phyloP scores from a whole-genome alignment of 2,113 vertebrate genomes.

The Grammomys surdaster region DNA sequence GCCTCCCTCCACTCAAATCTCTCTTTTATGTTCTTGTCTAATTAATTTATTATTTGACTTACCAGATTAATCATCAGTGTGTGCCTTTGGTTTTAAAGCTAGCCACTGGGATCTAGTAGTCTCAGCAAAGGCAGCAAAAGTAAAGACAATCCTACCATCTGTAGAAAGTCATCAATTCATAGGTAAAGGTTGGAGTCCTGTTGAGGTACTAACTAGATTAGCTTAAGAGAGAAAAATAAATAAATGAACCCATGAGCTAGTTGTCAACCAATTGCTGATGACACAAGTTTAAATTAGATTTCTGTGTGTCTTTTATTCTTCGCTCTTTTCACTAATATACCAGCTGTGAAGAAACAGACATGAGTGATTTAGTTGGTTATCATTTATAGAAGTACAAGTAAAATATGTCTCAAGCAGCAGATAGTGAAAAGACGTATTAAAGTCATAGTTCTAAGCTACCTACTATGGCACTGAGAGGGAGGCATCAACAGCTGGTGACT shows the following conservation, averaged over 20 bases:
- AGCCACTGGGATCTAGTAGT: not conserved
- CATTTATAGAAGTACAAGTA: not conserved
- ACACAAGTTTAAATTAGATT: slow-evolving; percentile 51
- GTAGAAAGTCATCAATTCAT: not conserved
- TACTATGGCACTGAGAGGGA: slow-evolving; percentile 46
- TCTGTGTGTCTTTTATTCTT: not conserved
- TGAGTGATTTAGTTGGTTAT: not conserved
- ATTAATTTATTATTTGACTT: not conserved
- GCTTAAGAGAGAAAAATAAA: slow-evolving; percentile 42
- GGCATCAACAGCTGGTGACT: slow-evolving; percentile 40
- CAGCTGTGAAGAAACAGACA: slow-evolving; percentile 9
- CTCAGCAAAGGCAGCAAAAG: not conserved
- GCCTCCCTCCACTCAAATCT: not conserved
- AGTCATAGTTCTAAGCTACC: not conserved
- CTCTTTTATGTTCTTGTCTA: not conserved
- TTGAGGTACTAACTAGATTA: slow-evolving; percentile 67
- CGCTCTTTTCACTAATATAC: not conserved
- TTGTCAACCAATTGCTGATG: slow-evolving; percentile 70
- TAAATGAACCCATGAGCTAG: slow-evolving; percentile 39
- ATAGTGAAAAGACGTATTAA: slow-evolving; percentile 70
- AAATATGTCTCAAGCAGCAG: slow-evolving; percentile 61
- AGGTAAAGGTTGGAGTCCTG: not conserved
- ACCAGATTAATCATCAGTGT: not conserved
- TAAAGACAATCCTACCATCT: not conserved
- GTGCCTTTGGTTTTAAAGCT: not conserved